Conservation (phyloP, 1,140 invertebrate genomes). For the Drosophila albomicans region DNA sequence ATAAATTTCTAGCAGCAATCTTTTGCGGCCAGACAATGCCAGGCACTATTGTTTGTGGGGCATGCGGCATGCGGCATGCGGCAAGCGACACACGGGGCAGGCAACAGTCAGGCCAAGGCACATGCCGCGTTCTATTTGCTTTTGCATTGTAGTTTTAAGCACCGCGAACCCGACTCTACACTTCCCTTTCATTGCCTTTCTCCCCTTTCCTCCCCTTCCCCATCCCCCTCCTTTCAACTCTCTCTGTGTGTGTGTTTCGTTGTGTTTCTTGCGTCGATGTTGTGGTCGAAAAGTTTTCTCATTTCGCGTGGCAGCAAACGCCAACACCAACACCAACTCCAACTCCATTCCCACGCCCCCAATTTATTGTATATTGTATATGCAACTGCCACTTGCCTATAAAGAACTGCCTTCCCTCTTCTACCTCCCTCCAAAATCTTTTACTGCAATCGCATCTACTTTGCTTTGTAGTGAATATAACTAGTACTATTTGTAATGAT, state of each 20-base stretch:
- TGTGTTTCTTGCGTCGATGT: constrained; percentile 60
- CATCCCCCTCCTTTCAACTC: constrained; percentile 20
- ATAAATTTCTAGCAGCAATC: constrained; percentile 82
- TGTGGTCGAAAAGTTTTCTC: constrained; percentile 82
- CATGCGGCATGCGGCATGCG: background rate
- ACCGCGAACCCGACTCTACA: constrained; percentile 17
- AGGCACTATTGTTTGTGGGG: background rate
- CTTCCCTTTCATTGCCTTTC: background rate
- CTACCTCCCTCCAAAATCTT: background rate
- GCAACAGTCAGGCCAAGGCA: constrained; percentile 20
- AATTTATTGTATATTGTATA: constrained; percentile 18
- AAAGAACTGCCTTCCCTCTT: background rate
- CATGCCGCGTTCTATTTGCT: constrained; percentile 51
- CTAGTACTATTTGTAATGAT: too few relatives aligned
- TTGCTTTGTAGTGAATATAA: too few relatives aligned
- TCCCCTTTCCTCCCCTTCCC: background rate
- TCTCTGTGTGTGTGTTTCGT: background rate
- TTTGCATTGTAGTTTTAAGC: constrained; percentile 62
- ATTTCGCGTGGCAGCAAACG: constrained; percentile 66
- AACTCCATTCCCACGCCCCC: background rate
- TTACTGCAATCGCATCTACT: too few relatives aligned
- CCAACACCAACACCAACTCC: constrained; percentile 12
- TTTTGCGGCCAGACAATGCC: constrained; percentile 76
- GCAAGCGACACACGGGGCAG: constrained; percentile 14
- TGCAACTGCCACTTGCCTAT: constrained; percentile 15